Conservation (phyloP, 1,140 invertebrate species). For the Zophobas morio region DNA sequence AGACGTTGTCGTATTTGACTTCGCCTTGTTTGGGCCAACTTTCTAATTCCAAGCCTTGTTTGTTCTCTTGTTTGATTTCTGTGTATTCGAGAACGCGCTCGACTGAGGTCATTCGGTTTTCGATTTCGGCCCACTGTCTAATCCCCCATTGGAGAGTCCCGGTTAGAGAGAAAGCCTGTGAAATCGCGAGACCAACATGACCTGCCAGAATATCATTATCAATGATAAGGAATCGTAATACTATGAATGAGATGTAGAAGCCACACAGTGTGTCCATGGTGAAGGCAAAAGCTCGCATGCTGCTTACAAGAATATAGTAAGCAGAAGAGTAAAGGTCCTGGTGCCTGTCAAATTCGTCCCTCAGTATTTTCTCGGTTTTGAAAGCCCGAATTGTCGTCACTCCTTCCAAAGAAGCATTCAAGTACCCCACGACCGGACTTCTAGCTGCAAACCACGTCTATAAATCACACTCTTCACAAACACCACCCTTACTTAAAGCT, state of each 20-base stretch:
- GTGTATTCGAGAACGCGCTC: slow-evolving; percentile 87
- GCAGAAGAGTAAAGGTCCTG: slow-evolving; percentile 82
- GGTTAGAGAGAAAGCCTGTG: slow-evolving; percentile 82
- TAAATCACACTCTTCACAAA: neutral
- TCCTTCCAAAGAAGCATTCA: slow-evolving; percentile 91
- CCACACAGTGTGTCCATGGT: slow-evolving; percentile 84
- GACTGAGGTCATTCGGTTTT: slow-evolving; percentile 90
- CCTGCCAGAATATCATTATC: slow-evolving; percentile 72
- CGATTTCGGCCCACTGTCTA: slow-evolving; percentile 86
- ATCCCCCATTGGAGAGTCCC: slow-evolving; percentile 90
- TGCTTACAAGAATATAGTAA: slow-evolving; percentile 76
- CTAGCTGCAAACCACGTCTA: slow-evolving; percentile 70
- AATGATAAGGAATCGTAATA: slow-evolving; percentile 78
- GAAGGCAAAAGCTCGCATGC: slow-evolving; percentile 80
- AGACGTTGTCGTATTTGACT: slow-evolving; percentile 79
- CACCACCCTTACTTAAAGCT: slow-evolving; percentile 71
- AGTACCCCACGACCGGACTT: slow-evolving; percentile 89
- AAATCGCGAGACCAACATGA: slow-evolving; percentile 83
- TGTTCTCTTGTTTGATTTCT: slow-evolving; percentile 74
- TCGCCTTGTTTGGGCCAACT: slow-evolving; percentile 81
- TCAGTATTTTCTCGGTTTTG: slow-evolving; percentile 82
- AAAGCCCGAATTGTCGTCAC: slow-evolving; percentile 92
- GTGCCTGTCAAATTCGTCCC: slow-evolving; percentile 85
- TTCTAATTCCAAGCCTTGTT: slow-evolving; percentile 62
- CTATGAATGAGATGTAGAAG: slow-evolving; percentile 79